Base-by-base conservation (phyloP, 2,797 vertebrate genomes). In the Ctenochaetus hawaiiensis region DNA sequence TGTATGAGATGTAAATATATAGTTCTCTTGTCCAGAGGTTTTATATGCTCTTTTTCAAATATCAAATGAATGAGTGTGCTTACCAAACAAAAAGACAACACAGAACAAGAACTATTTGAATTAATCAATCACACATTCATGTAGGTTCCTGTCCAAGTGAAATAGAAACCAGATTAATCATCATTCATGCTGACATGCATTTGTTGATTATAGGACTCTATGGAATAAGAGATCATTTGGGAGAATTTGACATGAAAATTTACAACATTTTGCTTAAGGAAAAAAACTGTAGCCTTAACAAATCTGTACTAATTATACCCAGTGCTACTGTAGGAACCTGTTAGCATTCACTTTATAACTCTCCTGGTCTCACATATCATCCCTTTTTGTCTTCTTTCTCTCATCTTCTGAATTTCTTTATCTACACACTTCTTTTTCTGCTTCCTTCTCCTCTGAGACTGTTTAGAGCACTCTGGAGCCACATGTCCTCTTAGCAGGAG, bases 401-500 rank as follows among this genome's bases (percentile, higher is more conserved):
- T 8, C 12, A 8, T 44, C 34, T n/a, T 23, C 39, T 34, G 3
- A 9, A 13, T 49, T 39, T 37, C 44, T 23, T 41, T 45, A 9
- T 18, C 70, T 37, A 20, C 12, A 23, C 49, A 8, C 37, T 23
- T 11, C 54, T n/a, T 18, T 1, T 26, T 44, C 9, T 5, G 43
- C 57, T 61, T 59, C 23, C 5, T 22, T 53, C 53, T 62, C 37
- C 72, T 34, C 26, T 17, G 16, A 59, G 58, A 69, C 73, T 23
- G 57, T 63, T 60, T 63, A 58, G 51, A 73, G 43, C 37, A 30
- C 30, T 75, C 51, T 56, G 79, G 86, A 86, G 85, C 79, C 84
- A 74, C 83, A 89, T 77, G 86, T 91, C 90, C 86, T 88, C 84
- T 89, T 89, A 75, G 68, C 89, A 77, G 51, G 62, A 64, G 54